These are phyloP conservation scores for Seira sanloemensis DNA, from an alignment of 2,888 invertebrate species.

Conservation along the genomic window DNA sequence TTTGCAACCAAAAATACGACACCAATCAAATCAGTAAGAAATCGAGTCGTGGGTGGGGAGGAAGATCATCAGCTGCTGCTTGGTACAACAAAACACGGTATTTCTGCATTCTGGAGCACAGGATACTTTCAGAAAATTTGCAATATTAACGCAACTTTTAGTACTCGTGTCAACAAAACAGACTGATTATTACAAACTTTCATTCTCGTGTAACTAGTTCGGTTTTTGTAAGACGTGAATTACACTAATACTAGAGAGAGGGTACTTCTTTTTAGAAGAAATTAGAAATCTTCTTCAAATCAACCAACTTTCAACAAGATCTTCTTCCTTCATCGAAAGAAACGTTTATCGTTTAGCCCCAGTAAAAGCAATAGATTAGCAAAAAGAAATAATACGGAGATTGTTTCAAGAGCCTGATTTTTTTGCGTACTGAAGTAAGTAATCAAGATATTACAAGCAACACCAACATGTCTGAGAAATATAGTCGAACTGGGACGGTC, in stretches of 20 bases:
- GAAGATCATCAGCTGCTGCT: neutral
- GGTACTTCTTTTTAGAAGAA: neutral
- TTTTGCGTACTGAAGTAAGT: neutral
- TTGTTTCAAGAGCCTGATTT: slow-evolving; percentile 34
- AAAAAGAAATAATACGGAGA: slow-evolving; percentile 20
- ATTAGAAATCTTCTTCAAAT: neutral
- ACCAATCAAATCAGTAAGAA: neutral
- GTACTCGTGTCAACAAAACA: neutral
- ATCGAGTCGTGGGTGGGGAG: neutral
- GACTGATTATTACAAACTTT: neutral
- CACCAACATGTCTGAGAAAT: slow-evolving; percentile 66
- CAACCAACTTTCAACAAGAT: neutral
- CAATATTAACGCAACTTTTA: neutral
- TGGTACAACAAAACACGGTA: neutral
- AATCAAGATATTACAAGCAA: slow-evolving; percentile 1
- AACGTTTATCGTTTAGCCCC: too few relatives aligned
- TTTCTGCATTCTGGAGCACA: neutral
- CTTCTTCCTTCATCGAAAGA: neutral
- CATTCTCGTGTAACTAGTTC: neutral
- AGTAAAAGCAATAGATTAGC: neutral
- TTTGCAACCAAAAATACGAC: neutral
- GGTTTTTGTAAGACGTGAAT: too few relatives aligned
- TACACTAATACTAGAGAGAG: neutral
- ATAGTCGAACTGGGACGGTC: slow-evolving; percentile 62
- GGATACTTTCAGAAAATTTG: neutral